Conservation (phyloP, 2,888 invertebrate genomes). For the Acleris holmiana region DNA sequence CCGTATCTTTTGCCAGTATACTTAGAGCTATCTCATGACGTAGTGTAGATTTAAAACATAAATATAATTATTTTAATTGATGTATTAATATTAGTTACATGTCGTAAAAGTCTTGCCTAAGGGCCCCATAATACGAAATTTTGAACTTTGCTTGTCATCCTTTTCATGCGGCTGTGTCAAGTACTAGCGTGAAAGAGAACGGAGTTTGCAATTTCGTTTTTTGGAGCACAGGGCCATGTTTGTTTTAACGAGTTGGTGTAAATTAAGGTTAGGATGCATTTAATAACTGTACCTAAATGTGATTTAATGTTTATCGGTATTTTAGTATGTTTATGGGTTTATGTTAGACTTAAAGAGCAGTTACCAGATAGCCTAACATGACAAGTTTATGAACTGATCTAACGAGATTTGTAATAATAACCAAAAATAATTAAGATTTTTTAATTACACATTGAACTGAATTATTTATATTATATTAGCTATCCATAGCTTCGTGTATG, state of each 20-base stretch:
- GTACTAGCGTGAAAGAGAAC: background rate
- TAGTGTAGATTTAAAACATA: slow-evolving; percentile 27
- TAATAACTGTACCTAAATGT: slow-evolving; percentile 47
- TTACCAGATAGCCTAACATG: slow-evolving; percentile 36
- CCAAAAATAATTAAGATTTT: slow-evolving; percentile 24
- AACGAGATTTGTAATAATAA: slow-evolving; percentile 18
- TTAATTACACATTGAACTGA: slow-evolving; percentile 10
- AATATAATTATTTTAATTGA: slow-evolving; percentile 33
- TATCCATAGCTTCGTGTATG: slow-evolving; percentile 28
- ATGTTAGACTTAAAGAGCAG: slow-evolving; percentile 31
- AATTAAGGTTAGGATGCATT: slow-evolving; percentile 43
- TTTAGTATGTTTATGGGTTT: slow-evolving; percentile 35
- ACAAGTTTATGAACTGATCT: slow-evolving; percentile 31
- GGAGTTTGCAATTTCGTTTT: background rate
- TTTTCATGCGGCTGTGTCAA: background rate
- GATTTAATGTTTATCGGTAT: slow-evolving; percentile 40
- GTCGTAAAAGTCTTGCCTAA: slow-evolving; percentile 61
- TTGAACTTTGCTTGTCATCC: background rate
- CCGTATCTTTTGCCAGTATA: slow-evolving; percentile 44
- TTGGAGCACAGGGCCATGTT: slow-evolving; percentile 17
- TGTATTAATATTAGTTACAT: slow-evolving; percentile 41
- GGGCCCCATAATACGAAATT: background rate
- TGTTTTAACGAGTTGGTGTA: slow-evolving; percentile 35
- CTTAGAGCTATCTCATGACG: slow-evolving; percentile 22
- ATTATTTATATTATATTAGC: slow-evolving; percentile 38